Evolutionary conservation across 1,140 invertebrate genomes (phyloP).

Genomic region (Leptinotarsa undecemlineata): DNA sequence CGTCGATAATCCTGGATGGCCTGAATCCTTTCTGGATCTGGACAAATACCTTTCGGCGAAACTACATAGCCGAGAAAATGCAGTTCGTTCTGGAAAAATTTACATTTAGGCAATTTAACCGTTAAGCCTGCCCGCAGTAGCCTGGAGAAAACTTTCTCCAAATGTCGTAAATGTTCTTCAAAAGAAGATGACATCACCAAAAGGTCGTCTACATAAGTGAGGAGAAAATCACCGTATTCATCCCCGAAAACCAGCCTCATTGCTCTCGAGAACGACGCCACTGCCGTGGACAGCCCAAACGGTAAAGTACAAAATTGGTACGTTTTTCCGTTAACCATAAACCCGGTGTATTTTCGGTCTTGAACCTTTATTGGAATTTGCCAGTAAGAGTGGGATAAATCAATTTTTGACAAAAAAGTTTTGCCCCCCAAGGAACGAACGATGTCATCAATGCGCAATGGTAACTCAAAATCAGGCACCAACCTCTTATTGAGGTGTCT

Average conservation of each 20-base stretch:
- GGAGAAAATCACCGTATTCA: slow-evolving; percentile 3
- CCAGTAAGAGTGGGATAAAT: slow-evolving; percentile 12
- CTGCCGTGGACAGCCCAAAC: neutral
- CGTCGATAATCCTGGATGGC: neutral
- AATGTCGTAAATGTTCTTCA: slow-evolving; percentile 13
- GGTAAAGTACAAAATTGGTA: slow-evolving; percentile 3
- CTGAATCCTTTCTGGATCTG: neutral
- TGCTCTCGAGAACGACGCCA: neutral
- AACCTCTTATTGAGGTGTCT: neutral
- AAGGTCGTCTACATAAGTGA: slow-evolving; percentile 14
- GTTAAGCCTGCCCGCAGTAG: slow-evolving; percentile 4
- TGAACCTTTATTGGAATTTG: neutral
- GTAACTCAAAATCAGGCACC: neutral
- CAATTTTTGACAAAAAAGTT: neutral
- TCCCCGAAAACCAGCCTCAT: slow-evolving; percentile 3
- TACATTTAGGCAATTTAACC: neutral
- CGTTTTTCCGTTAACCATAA: neutral
- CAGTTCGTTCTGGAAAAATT: neutral
- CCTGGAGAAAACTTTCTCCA: neutral
- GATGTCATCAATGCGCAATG: neutral
- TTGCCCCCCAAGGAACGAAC: neutral
- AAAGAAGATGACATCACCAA: slow-evolving; percentile 1
- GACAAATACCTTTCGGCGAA: neutral
- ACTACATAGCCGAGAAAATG: slow-evolving; percentile 11
- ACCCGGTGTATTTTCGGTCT: slow-evolving; percentile 12